Evolutionary conservation across 2,113 vertebrate genomes (phyloP), one percentile per base, ranked within the genome.

Genomic region (Acrocephalus kingi): DNA sequence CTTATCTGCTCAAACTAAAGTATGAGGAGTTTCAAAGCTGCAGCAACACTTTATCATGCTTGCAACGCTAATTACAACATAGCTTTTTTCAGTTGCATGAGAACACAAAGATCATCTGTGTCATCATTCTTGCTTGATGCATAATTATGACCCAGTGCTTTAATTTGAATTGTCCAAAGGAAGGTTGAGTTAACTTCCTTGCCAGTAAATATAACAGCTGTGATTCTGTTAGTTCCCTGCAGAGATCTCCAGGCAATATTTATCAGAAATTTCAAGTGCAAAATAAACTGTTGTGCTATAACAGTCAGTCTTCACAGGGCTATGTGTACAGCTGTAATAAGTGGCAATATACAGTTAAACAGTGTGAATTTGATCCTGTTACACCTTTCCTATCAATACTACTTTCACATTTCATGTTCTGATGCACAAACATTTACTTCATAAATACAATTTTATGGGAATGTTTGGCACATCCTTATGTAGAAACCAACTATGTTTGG

Each of bases 241-340:
- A 95, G 95, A 97, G 92, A 94, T 95, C 94, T 90, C 56, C 90
- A 97, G 93, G 95, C 79, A 97, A 85, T 92, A 96, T 96, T 97
- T 96, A 96, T 90, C 90, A 94, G 92, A 96, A 97, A 97, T 97
- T 97, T 97, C 93, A 97, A 89, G 96, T 96, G 88, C 92, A 97
- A 95, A 97, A 95, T 85, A 85, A 97, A 95, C 76, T 95, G 78
- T 93, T 51, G 62, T 77, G 56, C 78, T 84, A 17, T 52, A 76
- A 87, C 78, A 95, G 83, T 81, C 88, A 45, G 75, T 39, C 59
- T 68, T 61, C 89, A 66, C n/a, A 48, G 75, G 30, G 51, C 43
- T 92, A 51, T 33, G 54, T 45, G 75, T 95, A 45, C 78, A 88
- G 81, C 81, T 96, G 78, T 68, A 76, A 23, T 67, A 92, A 86